Evolutionary conservation across 2,888 invertebrate genomes (phyloP).

Genomic region (Sarcophaga variegata): DNA sequence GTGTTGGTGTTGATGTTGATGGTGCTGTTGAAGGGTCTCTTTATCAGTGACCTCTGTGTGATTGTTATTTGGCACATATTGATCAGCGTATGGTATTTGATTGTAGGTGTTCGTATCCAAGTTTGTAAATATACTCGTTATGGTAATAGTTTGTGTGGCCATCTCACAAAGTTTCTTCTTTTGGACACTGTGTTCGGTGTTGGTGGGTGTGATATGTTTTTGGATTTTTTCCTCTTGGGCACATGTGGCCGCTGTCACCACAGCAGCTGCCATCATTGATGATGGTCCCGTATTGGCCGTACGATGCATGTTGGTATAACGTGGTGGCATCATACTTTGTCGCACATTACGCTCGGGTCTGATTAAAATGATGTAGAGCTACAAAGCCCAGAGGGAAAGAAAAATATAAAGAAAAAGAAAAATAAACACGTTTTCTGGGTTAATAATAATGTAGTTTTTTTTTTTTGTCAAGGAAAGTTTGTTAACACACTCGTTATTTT

Average conservation of each 20-base stretch:
- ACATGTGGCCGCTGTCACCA: constrained; percentile 86
- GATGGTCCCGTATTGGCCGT: constrained; percentile 85
- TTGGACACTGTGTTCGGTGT: constrained; percentile 71
- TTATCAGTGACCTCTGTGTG: constrained; percentile 63
- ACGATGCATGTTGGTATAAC: constrained; percentile 85
- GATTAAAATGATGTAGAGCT: constrained; percentile 94
- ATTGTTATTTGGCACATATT: constrained; percentile 81
- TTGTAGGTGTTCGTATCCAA: constrained; percentile 77
- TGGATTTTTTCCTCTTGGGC: constrained; percentile 86
- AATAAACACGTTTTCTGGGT: constrained; percentile 7
- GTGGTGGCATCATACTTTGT: constrained; percentile 91
- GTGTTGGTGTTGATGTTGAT: constrained; percentile 69
- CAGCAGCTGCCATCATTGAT: constrained; percentile 87
- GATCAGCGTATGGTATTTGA: constrained; percentile 81
- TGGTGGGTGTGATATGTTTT: constrained; percentile 84
- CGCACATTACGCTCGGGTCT: constrained; percentile 95
- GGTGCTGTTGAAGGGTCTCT: constrained; percentile 68
- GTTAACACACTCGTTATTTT: neutral
- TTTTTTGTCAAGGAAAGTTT: neutral
- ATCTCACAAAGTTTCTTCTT: constrained; percentile 81
- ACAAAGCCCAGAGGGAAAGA: neutral
- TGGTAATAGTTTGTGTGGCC: constrained; percentile 81
- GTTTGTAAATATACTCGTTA: constrained; percentile 80
- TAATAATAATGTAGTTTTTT: neutral
- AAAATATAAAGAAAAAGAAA: constrained; percentile 11